These are phyloP conservation scores for Lasioglossum zephyrum DNA, from an alignment of 2,888 invertebrate genomes.

Conservation along the genomic window DNA sequence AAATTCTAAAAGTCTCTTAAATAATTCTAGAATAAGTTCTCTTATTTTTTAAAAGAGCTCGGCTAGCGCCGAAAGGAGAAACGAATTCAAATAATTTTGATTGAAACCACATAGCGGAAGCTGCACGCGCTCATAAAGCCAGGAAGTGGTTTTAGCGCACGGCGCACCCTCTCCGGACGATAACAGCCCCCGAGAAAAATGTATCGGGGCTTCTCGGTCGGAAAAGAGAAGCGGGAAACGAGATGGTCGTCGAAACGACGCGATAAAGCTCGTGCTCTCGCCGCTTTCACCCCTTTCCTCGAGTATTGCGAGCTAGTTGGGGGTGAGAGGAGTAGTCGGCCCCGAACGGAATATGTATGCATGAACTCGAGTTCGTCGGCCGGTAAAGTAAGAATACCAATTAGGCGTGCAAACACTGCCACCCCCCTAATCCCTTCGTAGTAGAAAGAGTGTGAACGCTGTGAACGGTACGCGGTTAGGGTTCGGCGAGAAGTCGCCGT, in stretches of 20 bases:
- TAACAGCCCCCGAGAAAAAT: background rate
- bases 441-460: background rate
- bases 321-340: background rate
- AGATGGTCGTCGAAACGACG: conserved; percentile 13
- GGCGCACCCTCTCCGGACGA: background rate
- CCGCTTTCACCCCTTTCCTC: background rate
- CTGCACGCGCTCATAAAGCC: background rate
- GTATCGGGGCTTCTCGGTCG: too few species aligned
- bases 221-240: background rate
- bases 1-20: background rate
- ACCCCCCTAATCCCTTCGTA: background rate
- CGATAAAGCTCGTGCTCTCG: conserved; percentile 39
- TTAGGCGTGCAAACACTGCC: conserved; percentile 66
- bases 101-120: background rate
- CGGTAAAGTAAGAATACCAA: conserved; percentile 70
- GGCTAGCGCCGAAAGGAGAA: background rate
- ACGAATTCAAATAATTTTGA: background rate
- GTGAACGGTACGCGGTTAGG: conserved; percentile 1
- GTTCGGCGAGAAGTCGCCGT: conserved; percentile 8
- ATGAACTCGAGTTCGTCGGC: conserved; percentile 56
- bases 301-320: conserved; percentile 30
- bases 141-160: background rate
- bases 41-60: background rate
- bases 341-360: conserved; percentile 64
- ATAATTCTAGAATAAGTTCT: background rate